phyloP scores from a whole-genome alignment of 1,140 invertebrate genomes.

The Manduca sexta region DNA sequence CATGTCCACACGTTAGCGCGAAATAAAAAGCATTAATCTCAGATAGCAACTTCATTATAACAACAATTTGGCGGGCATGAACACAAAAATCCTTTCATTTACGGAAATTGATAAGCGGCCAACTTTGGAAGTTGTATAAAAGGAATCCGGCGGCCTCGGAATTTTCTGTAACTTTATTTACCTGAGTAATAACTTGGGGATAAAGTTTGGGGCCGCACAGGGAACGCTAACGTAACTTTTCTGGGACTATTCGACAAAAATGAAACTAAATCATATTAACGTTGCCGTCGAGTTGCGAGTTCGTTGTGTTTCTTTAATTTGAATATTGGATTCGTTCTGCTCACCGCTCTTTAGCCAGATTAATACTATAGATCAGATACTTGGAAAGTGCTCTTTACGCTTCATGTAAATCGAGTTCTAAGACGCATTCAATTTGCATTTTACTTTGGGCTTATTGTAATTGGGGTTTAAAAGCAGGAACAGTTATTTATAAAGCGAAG shows the following conservation, averaged over 20 bases:
- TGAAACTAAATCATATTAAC: slow-evolving; percentile 50
- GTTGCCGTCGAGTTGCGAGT: slow-evolving; percentile 29
- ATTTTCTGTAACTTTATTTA: slow-evolving; percentile 46
- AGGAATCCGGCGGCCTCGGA: slow-evolving; percentile 15
- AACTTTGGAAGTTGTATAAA: slow-evolving; percentile 31
- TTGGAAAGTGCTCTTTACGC: slow-evolving; percentile 2
- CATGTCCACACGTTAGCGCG: slow-evolving; percentile 26
- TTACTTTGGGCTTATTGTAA: too few species aligned
- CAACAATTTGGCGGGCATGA: slow-evolving; percentile 21
- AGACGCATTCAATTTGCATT: not conserved
- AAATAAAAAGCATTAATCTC: slow-evolving; percentile 11
- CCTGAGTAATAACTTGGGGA: slow-evolving; percentile 44
- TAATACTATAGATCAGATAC: slow-evolving; percentile 23
- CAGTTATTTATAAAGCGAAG: slow-evolving; percentile 33
- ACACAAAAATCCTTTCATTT: slow-evolving; percentile 34
- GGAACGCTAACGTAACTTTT: slow-evolving; percentile 26
- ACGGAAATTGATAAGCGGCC: slow-evolving; percentile 37
- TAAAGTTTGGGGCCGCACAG: slow-evolving; percentile 22
- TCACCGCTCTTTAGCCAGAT: slow-evolving; percentile 17
- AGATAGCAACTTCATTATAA: slow-evolving; percentile 24
- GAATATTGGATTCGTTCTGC: slow-evolving; percentile 29
- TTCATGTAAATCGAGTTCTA: not conserved
- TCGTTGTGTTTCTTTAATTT: slow-evolving; percentile 34
- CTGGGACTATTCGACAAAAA: slow-evolving; percentile 38
- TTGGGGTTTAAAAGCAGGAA: slow-evolving; percentile 18